These are phyloP conservation scores for Parauchenoglanis ngamensis DNA, from an alignment of 2,797 vertebrate genomes.

Conservation along the genomic window DNA sequence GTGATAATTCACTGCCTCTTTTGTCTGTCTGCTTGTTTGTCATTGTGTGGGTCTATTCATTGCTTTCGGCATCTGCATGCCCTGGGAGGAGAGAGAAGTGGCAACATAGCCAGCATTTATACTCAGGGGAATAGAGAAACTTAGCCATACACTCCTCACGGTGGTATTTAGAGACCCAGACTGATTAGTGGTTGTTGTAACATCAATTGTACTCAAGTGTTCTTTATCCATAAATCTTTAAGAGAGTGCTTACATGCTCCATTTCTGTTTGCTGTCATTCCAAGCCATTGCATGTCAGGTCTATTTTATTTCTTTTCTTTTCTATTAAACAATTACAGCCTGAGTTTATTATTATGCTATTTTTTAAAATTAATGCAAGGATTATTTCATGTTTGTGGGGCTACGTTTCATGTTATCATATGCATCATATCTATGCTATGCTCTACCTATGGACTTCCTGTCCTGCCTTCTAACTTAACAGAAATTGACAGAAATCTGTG, in stretches of 20 bases:
- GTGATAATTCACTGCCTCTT: conserved; percentile 90
- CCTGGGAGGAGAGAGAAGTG: conserved; percentile 56
- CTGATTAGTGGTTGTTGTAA: conserved; percentile 51
- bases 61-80: conserved; percentile 74
- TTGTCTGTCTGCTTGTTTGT: conserved; percentile 78
- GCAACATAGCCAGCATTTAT: conserved; percentile 52
- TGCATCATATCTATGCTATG: neutral
- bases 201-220: conserved; percentile 46
- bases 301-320: neutral
- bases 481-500: conserved; percentile 55
- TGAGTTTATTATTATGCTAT: neutral
- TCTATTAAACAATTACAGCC: neutral
- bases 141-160: conserved; percentile 45
- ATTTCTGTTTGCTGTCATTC: conserved; percentile 24
- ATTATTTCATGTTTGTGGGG: neutral
- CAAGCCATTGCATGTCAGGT: neutral
- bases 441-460: conserved; percentile 24
- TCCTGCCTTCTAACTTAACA: conserved; percentile 48
- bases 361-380: neutral
- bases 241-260: conserved; percentile 13
- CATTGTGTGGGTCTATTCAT: conserved; percentile 76
- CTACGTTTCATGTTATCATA: neutral
- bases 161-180: conserved; percentile 56
- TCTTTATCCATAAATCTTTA: conserved; percentile 44
- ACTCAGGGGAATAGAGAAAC: conserved; percentile 54